phyloP scores from a whole-genome alignment of 2,888 invertebrate species.

The Chloroclystis v-ata region DNA sequence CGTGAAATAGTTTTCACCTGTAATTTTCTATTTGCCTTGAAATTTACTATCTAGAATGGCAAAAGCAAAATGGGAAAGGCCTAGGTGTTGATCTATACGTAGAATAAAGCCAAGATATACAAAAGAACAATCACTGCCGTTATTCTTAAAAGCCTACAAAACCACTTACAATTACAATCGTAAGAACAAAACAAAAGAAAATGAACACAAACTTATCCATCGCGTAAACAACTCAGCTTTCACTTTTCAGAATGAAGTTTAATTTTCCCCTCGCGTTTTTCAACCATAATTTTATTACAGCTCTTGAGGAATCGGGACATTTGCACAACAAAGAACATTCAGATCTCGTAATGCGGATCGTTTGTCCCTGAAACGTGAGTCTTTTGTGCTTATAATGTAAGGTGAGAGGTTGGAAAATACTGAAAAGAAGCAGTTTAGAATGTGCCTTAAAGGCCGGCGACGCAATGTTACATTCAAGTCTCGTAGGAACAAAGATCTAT shows the following conservation, averaged over 20 bases:
- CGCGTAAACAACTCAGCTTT: constrained; percentile 10
- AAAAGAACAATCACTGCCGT: too few species aligned
- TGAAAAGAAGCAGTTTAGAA: background rate
- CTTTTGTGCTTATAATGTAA: background rate
- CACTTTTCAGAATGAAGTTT: constrained; percentile 12
- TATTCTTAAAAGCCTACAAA: too few species aligned
- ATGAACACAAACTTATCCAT: background rate
- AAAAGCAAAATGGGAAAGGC: too few species aligned
- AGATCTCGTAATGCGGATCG: constrained; percentile 31
- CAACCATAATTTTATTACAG: constrained; percentile 26
- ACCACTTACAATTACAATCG: background rate
- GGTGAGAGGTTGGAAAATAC: background rate
- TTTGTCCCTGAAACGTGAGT: constrained; percentile 26
- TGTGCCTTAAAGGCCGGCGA: too few species aligned
- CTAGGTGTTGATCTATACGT: too few species aligned
- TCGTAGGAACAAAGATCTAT: too few species aligned
- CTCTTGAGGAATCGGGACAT: constrained; percentile 14
- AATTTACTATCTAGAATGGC: too few species aligned
- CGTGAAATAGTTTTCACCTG: too few species aligned
- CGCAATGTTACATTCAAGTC: too few species aligned
- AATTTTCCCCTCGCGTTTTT: constrained; percentile 23
- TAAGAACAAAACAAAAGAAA: background rate
- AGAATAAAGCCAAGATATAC: too few species aligned
- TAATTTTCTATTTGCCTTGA: too few species aligned
- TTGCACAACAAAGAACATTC: constrained; percentile 27